Conservation (phyloP, 2,113 vertebrate genomes). For the Nannospalax galili region DNA sequence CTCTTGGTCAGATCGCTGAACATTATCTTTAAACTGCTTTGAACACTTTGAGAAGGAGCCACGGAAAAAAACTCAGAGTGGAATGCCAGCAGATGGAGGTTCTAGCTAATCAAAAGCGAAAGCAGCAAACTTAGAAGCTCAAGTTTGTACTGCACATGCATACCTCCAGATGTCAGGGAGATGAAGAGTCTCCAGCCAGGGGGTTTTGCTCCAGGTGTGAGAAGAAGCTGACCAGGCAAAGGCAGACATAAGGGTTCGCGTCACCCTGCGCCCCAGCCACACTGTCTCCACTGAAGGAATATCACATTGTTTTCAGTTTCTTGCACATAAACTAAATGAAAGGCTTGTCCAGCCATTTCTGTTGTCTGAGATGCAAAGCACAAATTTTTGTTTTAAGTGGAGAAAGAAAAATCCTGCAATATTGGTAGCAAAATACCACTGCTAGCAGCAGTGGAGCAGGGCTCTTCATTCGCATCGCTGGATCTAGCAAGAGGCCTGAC, state of each 20-base stretch:
- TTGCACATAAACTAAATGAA: background rate
- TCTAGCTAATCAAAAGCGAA: conserved; percentile 66
- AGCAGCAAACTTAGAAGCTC: conserved; percentile 9
- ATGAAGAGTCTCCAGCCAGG: background rate
- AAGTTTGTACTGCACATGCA: background rate
- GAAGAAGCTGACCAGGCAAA: background rate
- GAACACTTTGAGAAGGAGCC: conserved; percentile 68
- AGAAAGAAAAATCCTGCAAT: conserved; percentile 8
- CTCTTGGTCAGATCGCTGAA: conserved; percentile 65
- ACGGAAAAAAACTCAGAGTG: conserved; percentile 50
- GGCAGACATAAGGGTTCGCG: background rate
- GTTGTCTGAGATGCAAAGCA: conserved; percentile 35
- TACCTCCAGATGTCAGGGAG: background rate
- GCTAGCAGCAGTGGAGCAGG: background rate
- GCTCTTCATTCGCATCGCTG: background rate
- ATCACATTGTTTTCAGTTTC: conserved; percentile 13
- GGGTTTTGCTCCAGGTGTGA: background rate
- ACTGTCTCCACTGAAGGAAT: conserved; percentile 35
- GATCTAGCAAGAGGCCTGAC: background rate
- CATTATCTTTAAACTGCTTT: conserved; percentile 71
- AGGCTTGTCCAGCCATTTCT: background rate
- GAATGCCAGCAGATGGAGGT: conserved; percentile 20
- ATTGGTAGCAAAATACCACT: conserved; percentile 46
- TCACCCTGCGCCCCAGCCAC: background rate
- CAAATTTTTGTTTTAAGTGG: background rate